A percentile compares a stretch with the other conserved stretches of the same genome.
These are phyloP conservation scores for Rhagonycha fulva DNA, from an alignment of 2,888 invertebrate genomes.

Conservation along the genomic window DNA sequence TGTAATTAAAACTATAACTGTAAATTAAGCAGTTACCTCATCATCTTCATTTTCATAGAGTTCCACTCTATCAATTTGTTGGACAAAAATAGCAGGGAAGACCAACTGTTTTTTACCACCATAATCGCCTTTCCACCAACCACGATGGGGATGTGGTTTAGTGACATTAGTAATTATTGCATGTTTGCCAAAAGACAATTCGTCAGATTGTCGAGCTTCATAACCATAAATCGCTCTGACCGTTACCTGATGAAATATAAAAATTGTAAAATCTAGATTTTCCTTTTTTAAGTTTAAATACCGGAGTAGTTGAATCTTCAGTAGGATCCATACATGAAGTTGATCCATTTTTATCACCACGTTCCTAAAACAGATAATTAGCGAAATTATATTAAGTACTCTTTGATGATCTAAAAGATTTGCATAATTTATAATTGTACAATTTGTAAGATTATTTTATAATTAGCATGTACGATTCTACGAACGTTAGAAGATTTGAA, in stretches of 20 bases:
- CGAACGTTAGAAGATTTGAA: no score
- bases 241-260: slow-evolving; percentile 60
- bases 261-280: background rate
- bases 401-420: no score
- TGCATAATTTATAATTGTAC: no score
- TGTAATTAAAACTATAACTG: no score
- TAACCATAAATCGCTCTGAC: slow-evolving; percentile 91
- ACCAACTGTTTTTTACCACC: slow-evolving; percentile 88
- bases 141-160: slow-evolving; percentile 72
- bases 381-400: background rate
- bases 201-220: slow-evolving; percentile 83
- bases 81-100: slow-evolving; percentile 93
- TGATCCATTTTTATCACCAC: slow-evolving; percentile 70
- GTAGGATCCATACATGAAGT: slow-evolving; percentile 85
- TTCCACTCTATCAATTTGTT: slow-evolving; percentile 72
- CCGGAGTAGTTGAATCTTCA: slow-evolving; percentile 71
- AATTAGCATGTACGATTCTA: no score
- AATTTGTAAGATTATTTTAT: no score
- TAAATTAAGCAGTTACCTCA: no score
- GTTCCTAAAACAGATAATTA: slow-evolving; percentile 58
- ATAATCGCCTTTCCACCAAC: slow-evolving; percentile 97
- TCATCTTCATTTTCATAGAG: slow-evolving; percentile 58
- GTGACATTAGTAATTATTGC: slow-evolving; percentile 94
- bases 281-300: slow-evolving; percentile 48
- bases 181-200: slow-evolving; percentile 92